Conservation (phyloP, 2,113 vertebrate species). For the Elaphurus davidianus region DNA sequence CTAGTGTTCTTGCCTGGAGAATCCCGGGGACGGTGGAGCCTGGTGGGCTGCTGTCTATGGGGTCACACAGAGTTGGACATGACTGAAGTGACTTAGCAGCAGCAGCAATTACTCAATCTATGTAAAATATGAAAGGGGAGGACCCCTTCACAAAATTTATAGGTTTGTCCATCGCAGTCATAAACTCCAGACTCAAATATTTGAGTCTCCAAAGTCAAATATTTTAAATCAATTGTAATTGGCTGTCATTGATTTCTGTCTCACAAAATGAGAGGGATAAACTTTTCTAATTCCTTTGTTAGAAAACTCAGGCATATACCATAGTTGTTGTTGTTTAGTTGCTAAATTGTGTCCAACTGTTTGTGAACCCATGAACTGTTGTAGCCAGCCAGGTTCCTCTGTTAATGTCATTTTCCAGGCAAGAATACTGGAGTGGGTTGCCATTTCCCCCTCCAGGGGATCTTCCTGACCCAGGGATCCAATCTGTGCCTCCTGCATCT, state of each 20-base stretch:
- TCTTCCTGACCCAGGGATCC: neutral
- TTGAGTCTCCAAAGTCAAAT: neutral
- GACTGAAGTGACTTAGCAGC: too few species aligned
- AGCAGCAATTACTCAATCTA: neutral
- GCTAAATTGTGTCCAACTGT: neutral
- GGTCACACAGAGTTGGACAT: too few species aligned
- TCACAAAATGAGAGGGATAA: neutral
- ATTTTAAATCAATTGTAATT: neutral
- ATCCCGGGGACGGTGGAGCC: too few species aligned
- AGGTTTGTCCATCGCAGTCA: neutral
- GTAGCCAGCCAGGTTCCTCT: neutral
- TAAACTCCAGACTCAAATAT: too few species aligned
- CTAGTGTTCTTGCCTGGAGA: too few species aligned
- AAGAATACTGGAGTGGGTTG: neutral
- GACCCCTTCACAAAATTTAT: neutral
- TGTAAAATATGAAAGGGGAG: neutral
- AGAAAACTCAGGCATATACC: neutral
- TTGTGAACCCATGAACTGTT: neutral
- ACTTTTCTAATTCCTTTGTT: neutral
- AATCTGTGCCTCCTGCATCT: neutral
- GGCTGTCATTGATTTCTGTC: neutral
- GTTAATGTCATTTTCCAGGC: neutral
- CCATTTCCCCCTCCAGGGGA: neutral
- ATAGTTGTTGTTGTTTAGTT: neutral
- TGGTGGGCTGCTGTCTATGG: too few species aligned